These are phyloP conservation scores for Struthio camelus DNA, from an alignment of 2,113 vertebrate genomes.

Conservation along the genomic window DNA sequence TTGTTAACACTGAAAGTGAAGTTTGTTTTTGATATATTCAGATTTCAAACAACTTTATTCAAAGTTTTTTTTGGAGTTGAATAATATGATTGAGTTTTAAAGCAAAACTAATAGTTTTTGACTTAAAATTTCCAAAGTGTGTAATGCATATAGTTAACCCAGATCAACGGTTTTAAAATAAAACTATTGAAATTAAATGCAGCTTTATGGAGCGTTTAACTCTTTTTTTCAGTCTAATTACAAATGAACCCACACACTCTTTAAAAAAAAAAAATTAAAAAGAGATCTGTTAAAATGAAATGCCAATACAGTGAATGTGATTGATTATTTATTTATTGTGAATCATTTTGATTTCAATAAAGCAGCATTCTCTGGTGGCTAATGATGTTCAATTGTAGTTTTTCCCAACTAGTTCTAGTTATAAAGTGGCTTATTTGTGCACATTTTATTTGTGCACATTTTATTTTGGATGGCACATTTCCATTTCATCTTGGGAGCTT, in stretches of 20 bases:
- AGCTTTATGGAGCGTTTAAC: neutral
- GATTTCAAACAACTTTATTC: neutral
- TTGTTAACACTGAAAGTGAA: neutral
- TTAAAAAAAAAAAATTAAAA: neutral
- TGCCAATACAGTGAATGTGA: neutral
- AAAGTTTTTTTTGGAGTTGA: neutral
- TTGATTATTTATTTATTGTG: no score
- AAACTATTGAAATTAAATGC: neutral
- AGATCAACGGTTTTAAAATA: neutral
- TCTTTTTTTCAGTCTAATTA: neutral
- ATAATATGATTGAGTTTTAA: neutral
- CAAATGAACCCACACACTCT: neutral
- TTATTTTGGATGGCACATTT: constrained; percentile 11
- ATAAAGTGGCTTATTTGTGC: neutral
- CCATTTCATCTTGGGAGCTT: neutral
- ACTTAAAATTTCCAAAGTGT: neutral
- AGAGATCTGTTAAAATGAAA: neutral
- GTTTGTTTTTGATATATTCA: neutral
- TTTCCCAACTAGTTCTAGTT: neutral
- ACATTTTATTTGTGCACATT: neutral
- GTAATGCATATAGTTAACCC: neutral
- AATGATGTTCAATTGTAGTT: neutral
- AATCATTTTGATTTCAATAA: neutral
- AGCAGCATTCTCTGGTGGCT: neutral
- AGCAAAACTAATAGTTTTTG: neutral